Percentiles rank a stretch among this genome's conserved stretches.
Evolutionary conservation across 2,888 invertebrate genomes (phyloP).

Genomic region (Pristionchus fissidentatus): DNA sequence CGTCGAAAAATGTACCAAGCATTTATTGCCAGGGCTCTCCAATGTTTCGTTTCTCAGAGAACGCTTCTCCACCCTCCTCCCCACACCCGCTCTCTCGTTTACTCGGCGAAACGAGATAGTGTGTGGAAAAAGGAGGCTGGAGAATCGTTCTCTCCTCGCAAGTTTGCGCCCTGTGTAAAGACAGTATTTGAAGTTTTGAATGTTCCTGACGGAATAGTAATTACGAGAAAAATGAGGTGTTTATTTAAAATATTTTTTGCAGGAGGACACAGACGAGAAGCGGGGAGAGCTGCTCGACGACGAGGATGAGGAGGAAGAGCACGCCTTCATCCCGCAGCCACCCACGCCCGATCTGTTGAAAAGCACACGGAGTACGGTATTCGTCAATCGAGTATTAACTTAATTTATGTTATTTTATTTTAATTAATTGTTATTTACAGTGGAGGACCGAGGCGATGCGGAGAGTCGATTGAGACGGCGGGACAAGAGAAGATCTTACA

Average conservation of each 20-base stretch:
- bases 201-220: no score
- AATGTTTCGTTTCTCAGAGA: background rate
- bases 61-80: no score
- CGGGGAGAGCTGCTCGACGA: constrained; percentile 60
- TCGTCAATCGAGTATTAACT: background rate
- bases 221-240: background rate
- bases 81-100: no score
- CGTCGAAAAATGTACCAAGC: constrained; percentile 39
- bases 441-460: constrained; percentile 37
- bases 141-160: no score
- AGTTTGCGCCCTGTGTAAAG: no score
- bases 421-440: background rate
- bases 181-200: no score
- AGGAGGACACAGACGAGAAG: constrained; percentile 46
- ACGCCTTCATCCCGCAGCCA: constrained; percentile 61
- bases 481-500: constrained; percentile 70
- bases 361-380: constrained; percentile 51
- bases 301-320: constrained; percentile 62
- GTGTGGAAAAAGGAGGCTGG: no score
- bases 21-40: background rate
- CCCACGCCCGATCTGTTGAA: constrained; percentile 69
- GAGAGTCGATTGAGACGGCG: constrained; percentile 50
- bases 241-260: no score
- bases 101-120: no score
- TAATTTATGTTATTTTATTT: no score